Conservation (phyloP, 1,140 invertebrate species). For the Mylabris phalerata region DNA sequence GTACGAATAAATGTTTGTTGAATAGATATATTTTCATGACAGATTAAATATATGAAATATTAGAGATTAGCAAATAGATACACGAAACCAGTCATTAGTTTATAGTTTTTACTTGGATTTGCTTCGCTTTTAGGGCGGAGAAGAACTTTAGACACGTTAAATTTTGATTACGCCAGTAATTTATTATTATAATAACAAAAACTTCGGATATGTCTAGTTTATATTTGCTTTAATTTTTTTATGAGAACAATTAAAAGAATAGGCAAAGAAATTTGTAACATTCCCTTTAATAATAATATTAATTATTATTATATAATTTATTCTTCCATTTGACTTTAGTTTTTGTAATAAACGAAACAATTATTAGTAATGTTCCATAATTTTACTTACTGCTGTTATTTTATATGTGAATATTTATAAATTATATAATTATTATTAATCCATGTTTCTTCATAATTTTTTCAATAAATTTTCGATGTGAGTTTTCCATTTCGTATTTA, state of each 20-base stretch:
- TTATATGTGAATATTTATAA: constrained; percentile 27
- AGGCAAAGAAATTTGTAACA: constrained; percentile 15
- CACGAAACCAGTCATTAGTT: constrained; percentile 18
- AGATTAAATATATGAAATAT: constrained; percentile 11
- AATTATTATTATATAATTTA: constrained; percentile 20
- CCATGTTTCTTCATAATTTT: constrained; percentile 22
- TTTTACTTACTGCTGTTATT: constrained; percentile 28
- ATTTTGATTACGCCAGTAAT: no score
- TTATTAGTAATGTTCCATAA: constrained; percentile 23
- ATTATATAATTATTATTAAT: constrained; percentile 21
- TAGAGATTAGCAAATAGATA: constrained; percentile 7
- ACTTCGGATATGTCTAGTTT: no score
- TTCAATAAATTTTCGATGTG: constrained; percentile 24
- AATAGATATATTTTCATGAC: constrained; percentile 20
- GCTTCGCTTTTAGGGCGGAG: constrained; percentile 8
- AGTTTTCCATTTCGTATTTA: background rate
- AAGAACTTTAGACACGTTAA: background rate
- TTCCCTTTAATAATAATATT: constrained; percentile 24
- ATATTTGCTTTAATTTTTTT: no score
- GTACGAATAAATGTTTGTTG: constrained; percentile 16
- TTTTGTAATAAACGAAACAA: constrained; percentile 10
- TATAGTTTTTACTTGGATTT: constrained; percentile 12
- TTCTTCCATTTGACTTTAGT: constrained; percentile 26
- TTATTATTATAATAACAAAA: no score
- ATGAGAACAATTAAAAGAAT: background rate